phyloP scores from a whole-genome alignment of 2,888 invertebrate species.

The Parnassius smintheus region DNA sequence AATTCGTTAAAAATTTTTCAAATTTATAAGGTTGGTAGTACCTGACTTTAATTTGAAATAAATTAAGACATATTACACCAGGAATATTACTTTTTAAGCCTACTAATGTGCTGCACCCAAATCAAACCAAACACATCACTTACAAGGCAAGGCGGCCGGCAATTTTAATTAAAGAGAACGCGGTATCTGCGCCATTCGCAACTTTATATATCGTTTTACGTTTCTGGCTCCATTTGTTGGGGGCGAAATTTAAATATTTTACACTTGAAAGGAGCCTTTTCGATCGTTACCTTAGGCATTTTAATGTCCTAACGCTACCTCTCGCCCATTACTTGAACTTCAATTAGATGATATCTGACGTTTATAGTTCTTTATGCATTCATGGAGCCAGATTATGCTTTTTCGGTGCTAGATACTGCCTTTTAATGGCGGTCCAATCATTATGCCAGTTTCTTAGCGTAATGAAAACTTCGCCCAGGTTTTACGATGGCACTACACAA shows the following conservation, averaged over 20 bases:
- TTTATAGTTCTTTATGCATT: slow-evolving; percentile 80
- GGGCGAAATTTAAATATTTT: slow-evolving; percentile 71
- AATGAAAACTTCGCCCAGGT: slow-evolving; percentile 71
- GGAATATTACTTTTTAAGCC: slow-evolving; percentile 28
- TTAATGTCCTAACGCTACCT: slow-evolving; percentile 55
- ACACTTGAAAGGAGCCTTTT: slow-evolving; percentile 59
- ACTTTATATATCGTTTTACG: slow-evolving; percentile 41
- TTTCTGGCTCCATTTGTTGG: slow-evolving; percentile 52
- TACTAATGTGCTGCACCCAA: slow-evolving; percentile 30
- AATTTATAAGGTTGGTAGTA: slow-evolving; percentile 3
- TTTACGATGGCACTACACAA: slow-evolving; percentile 58
- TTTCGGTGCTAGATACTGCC: slow-evolving; percentile 68
- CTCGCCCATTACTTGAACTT: slow-evolving; percentile 62
- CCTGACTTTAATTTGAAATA: slow-evolving; percentile 15
- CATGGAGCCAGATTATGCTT: slow-evolving; percentile 70
- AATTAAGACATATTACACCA: slow-evolving; percentile 21
- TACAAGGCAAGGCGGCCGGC: slow-evolving; percentile 36
- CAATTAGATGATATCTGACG: slow-evolving; percentile 79
- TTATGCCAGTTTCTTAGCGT: slow-evolving; percentile 64
- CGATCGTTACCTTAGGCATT: slow-evolving; percentile 69
- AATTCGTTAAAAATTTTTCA: no score
- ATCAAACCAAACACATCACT: slow-evolving; percentile 40
- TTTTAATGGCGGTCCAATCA: slow-evolving; percentile 71
- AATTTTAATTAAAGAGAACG: slow-evolving; percentile 60
- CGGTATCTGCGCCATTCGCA: slow-evolving; percentile 40